These are phyloP conservation scores for Lytechinus pictus DNA, from an alignment of 35 echinoderm and acorn worm species.

Conservation along the genomic window DNA sequence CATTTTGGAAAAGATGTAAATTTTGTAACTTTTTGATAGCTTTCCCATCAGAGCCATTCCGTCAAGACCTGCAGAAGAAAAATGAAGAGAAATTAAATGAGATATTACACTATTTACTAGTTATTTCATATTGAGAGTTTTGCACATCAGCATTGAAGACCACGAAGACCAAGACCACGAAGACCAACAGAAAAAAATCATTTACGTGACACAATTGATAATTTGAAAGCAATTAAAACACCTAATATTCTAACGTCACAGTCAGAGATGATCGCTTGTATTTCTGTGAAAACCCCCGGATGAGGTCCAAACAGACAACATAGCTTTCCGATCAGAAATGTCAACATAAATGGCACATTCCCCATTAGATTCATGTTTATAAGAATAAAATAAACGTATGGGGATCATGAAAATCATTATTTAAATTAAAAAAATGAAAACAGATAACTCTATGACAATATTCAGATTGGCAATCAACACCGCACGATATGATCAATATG, in stretches of 20 bases:
- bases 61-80: background rate
- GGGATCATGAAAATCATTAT: background rate
- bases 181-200: too few species aligned
- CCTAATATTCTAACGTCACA: background rate
- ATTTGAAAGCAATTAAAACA: background rate
- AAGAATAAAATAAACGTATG: background rate
- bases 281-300: too few species aligned
- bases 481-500: background rate
- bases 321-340: background rate
- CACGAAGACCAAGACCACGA: too few species aligned
- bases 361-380: background rate
- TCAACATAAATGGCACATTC: background rate
- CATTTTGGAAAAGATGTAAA: background rate
- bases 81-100: background rate
- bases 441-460: background rate
- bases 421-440: background rate
- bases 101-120: background rate
- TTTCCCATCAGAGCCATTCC: constrained; percentile 9
- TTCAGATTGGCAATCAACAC: background rate
- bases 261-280: too few species aligned
- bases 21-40: background rate
- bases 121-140: too few species aligned
- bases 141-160: too few species aligned
- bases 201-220: too few species aligned
- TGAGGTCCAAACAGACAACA: background rate